These are phyloP conservation scores for Pyralis farinalis DNA, from an alignment of 2,888 invertebrate species.

Conservation along the genomic window DNA sequence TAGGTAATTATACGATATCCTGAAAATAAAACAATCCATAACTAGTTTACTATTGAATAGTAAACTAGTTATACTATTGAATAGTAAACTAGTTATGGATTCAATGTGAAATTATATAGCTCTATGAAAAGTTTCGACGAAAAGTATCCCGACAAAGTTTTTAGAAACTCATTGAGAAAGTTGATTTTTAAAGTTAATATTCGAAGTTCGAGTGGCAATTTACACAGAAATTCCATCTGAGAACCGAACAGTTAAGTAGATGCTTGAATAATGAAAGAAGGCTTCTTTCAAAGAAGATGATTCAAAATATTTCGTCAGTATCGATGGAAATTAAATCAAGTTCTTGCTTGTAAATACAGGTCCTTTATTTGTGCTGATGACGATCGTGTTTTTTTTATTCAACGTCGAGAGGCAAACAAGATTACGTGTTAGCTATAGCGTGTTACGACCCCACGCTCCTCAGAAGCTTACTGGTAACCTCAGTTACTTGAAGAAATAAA, in stretches of 20 bases:
- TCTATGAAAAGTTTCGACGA: constrained; percentile 17
- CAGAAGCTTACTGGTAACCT: no score
- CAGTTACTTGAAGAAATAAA: no score
- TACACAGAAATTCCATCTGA: constrained; percentile 47
- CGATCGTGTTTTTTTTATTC: no score
- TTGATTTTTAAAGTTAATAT: constrained; percentile 50
- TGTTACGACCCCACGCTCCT: no score
- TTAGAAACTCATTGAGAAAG: constrained; percentile 30
- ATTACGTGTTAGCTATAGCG: no score
- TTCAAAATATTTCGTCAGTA: constrained; percentile 10
- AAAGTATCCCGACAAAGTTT: constrained; percentile 23
- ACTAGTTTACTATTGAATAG: no score
- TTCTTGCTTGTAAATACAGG: not conserved
- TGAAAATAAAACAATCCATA: no score
- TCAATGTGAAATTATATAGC: not conserved
- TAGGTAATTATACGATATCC: no score
- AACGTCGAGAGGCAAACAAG: no score
- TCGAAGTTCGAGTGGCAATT: constrained; percentile 54
- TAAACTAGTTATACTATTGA: no score
- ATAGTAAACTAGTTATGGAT: not conserved
- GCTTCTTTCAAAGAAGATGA: constrained; percentile 21
- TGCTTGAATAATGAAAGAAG: constrained; percentile 47
- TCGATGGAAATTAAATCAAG: constrained; percentile 3
- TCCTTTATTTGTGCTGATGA: no score
- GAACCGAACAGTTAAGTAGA: constrained; percentile 40